Conservation (phyloP, 1,140 invertebrate species). For the Medauroidea extradentata region DNA sequence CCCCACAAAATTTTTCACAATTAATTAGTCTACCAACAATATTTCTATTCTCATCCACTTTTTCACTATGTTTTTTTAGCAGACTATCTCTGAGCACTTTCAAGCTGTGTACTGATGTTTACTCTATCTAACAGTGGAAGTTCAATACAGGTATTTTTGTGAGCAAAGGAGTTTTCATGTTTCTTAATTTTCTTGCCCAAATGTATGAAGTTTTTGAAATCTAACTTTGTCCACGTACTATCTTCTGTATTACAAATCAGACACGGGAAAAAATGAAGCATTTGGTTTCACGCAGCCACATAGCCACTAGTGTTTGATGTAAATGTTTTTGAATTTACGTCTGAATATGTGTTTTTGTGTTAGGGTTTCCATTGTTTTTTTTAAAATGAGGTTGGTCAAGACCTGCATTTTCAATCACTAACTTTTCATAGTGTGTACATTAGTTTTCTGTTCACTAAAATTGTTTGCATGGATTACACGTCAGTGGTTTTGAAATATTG, state of each 20-base stretch:
- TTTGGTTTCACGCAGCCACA: conserved; percentile 23
- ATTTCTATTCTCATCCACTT: conserved; percentile 31
- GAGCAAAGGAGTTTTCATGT: conserved; percentile 15
- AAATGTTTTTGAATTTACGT: conserved; percentile 17
- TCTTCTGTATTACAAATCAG: conserved; percentile 22
- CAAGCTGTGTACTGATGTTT: conserved; percentile 3
- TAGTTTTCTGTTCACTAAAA: no score
- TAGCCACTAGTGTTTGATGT: conserved; percentile 17
- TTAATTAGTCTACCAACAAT: conserved; percentile 35
- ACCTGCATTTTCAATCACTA: conserved; percentile 18
- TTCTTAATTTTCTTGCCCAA: conserved; percentile 16
- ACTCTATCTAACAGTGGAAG: conserved; percentile 4
- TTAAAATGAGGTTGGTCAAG: conserved; percentile 14
- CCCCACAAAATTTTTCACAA: conserved; percentile 32
- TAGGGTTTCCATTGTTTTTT: conserved; percentile 10
- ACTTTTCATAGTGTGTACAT: conserved; percentile 6
- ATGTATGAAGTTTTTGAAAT: conserved; percentile 12
- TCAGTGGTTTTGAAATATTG: no score
- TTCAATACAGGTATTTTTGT: conserved; percentile 6
- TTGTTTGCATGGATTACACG: no score
- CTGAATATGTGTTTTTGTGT: conserved; percentile 19
- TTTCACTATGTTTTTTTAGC: conserved; percentile 28
- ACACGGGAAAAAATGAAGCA: conserved; percentile 25
- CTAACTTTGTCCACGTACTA: conserved; percentile 18
- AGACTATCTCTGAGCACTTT: conserved; percentile 1